Evolutionary conservation across 2,888 invertebrate species (phyloP), one percentile per base, ranked within the genome.

Genomic region (Germaria angustata): DNA sequence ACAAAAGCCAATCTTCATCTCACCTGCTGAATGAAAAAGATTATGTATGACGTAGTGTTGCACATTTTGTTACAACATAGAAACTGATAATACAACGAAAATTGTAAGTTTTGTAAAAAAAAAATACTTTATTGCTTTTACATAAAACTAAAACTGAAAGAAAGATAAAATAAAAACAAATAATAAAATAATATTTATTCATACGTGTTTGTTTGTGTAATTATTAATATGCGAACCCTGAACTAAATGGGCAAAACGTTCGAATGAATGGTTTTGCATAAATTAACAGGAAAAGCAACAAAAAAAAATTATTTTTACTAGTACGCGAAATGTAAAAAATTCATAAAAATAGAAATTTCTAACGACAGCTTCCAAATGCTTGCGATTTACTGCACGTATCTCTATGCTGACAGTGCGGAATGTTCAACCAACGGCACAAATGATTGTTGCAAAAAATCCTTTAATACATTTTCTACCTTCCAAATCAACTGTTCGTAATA

Each of bases 221-320:
- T 17, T 44, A 61, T 81, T 73, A 77, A 73, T 77, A 81, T 81
- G 77, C 77, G 61, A 73, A 77, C 77, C 80, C 77, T 81, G 81
- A 81, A 77, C 81, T 81, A 53, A 72, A 71, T 80, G 69, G 81
- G 77, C 66, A 68, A n/a, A n/a, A 61, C 39, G 51, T 20, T 63
- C 32, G 34, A 24, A 24, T 65, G 53, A 69, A 59, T 63, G 69
- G 51, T 65, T 59, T 36, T 17, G 69, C 75, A 80, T 69, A 76
- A 80, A 76, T 76, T 75, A 80, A 63, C 53, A 68, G 36, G 20
- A 17, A 57, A 66, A 73, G 20, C 57, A 59, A 51, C 28, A 79
- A 51, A 32, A 36, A 7, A 39, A 71, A 77, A 68, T 61, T 51
- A 13, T 65, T 39, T 46, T 55, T 20, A 66, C 28, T 53, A 7